Evolutionary conservation across 2,113 vertebrate species (phyloP).

Genomic region (chimpanzee (Pan troglodytes)): NHGRI_mPanTro3-v2.1_pri NC_072410.2:80750501-80751000

Average conservation of each 20-base stretch:
- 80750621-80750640: neutral
- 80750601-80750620: neutral
- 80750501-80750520: neutral
- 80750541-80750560: neutral
- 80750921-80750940: neutral
- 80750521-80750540: neutral
- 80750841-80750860: conserved; percentile 19
- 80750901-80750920: neutral
- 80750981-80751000: neutral
- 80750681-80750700: neutral
- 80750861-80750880: neutral
- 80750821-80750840: conserved; percentile 30
- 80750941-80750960: neutral
- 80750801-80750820: neutral
- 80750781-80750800: neutral
- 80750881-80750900: neutral
- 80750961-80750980: neutral
- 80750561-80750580: neutral
- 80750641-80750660: neutral
- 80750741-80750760: neutral
- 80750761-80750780: neutral
- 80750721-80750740: neutral
- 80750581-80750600: conserved; percentile 16
- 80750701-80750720: neutral
- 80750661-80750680: neutral